Evolutionary conservation across 2,888 invertebrate species (phyloP).

Genomic region (Noctua fimbriata): DNA sequence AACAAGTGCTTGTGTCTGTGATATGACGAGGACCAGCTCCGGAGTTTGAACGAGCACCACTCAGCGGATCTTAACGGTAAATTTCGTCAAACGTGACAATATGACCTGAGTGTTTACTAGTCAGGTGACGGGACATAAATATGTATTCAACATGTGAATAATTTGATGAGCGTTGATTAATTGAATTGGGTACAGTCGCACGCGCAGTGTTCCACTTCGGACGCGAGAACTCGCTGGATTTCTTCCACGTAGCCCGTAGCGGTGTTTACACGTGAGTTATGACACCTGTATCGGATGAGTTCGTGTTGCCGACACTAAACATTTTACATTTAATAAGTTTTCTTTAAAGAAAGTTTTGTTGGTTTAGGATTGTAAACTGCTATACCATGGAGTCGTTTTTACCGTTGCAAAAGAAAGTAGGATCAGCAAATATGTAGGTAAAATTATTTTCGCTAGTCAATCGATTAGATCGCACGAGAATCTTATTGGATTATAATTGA

Average conservation of each 20-base stretch:
- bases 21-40: slow-evolving; percentile 81
- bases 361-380: slow-evolving; percentile 63
- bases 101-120: slow-evolving; percentile 86
- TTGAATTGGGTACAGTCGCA: slow-evolving; percentile 64
- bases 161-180: slow-evolving; percentile 43
- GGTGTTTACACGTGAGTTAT: slow-evolving; percentile 88
- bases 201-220: slow-evolving; percentile 77
- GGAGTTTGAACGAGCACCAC: slow-evolving; percentile 78
- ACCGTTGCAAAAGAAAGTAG: slow-evolving; percentile 86
- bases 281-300: slow-evolving; percentile 79
- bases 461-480: slow-evolving; percentile 75
- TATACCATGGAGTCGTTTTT: slow-evolving; percentile 71
- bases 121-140: slow-evolving; percentile 80
- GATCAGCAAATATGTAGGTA: slow-evolving; percentile 75
- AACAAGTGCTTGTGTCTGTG: slow-evolving; percentile 79
- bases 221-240: slow-evolving; percentile 71
- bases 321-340: slow-evolving; percentile 70
- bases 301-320: slow-evolving; percentile 66
- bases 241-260: slow-evolving; percentile 85
- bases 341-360: slow-evolving; percentile 73
- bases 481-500: slow-evolving; percentile 82
- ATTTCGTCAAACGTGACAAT: slow-evolving; percentile 82
- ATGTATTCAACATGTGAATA: slow-evolving; percentile 49
- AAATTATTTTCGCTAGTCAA: slow-evolving; percentile 75
- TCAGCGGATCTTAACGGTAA: slow-evolving; percentile 89